Conservation (phyloP, 1,140 invertebrate genomes). For the Drosophila ohnishii region DNA sequence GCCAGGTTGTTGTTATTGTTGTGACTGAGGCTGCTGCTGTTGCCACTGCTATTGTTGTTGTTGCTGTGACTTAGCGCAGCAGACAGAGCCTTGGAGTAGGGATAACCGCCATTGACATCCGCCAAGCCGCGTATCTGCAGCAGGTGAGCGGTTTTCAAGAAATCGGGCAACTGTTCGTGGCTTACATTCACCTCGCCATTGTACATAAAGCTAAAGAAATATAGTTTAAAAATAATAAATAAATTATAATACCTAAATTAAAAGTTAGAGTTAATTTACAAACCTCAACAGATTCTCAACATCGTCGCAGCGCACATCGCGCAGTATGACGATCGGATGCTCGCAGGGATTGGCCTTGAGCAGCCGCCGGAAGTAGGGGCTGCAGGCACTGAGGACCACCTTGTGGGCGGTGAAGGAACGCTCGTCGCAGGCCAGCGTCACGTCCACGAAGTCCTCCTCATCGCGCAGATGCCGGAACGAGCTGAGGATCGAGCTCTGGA, state of each 20-base stretch:
- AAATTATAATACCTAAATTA: neutral
- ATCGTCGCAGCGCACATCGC: slow-evolving; percentile 93
- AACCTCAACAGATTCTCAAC: slow-evolving; percentile 94
- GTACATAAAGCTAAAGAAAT: slow-evolving; percentile 92
- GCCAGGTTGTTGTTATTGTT: slow-evolving; percentile 43
- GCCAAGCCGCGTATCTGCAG: slow-evolving; percentile 95
- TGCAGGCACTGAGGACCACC: slow-evolving; percentile 95
- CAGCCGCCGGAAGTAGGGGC: slow-evolving; percentile 94
- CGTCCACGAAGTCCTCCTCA: slow-evolving; percentile 95
- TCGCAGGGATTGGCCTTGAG: slow-evolving; percentile 96
- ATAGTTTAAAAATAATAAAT: neutral
- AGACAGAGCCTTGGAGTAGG: slow-evolving; percentile 63
- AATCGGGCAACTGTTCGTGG: slow-evolving; percentile 93
- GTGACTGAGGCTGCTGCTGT: slow-evolving; percentile 22
- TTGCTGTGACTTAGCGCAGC: slow-evolving; percentile 76
- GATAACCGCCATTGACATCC: slow-evolving; percentile 87
- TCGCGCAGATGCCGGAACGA: slow-evolving; percentile 93
- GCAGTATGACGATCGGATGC: slow-evolving; percentile 95
- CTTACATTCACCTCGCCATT: slow-evolving; percentile 96
- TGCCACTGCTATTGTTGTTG: slow-evolving; percentile 46
- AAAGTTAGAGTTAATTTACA: too few species aligned
- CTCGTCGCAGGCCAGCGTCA: slow-evolving; percentile 95
- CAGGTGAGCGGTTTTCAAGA: slow-evolving; percentile 94
- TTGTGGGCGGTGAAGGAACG: slow-evolving; percentile 95
- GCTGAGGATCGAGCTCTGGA: slow-evolving; percentile 93